Conservation (phyloP, 2,113 vertebrate genomes). For the Pluvialis apricaria region DNA sequence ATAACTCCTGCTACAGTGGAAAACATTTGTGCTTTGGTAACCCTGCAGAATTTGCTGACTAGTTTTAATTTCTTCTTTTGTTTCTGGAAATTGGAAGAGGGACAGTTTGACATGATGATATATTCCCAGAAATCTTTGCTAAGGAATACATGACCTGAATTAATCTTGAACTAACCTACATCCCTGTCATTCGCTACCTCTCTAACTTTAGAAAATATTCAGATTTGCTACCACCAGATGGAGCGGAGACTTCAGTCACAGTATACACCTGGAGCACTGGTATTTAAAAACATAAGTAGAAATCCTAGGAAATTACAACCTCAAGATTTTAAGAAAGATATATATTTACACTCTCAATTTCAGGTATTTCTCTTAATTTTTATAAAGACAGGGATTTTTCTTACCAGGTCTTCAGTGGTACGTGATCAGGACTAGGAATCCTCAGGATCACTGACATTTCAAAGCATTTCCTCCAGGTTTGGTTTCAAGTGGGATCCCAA, state of each 20-base stretch:
- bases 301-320: not conserved
- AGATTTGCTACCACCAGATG: not conserved
- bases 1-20: not conserved
- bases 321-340: not conserved
- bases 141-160: not conserved
- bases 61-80: not conserved
- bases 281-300: not conserved
- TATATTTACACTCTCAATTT: not conserved
- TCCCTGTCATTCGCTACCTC: too few species aligned
- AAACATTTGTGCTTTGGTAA: not conserved
- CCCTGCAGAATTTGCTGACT: not conserved
- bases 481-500: not conserved
- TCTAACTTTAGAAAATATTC: not conserved
- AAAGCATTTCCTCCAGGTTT: not conserved
- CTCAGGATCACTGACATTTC: not conserved
- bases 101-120: not conserved
- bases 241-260: not conserved
- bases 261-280: accelerated
- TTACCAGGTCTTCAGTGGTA: not conserved
- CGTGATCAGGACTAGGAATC: not conserved
- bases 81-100: not conserved
- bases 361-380: not conserved
- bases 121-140: not conserved
- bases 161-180: not conserved
- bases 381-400: not conserved